These are phyloP conservation scores for Cyprinodon tularosa DNA, from an alignment of 2,113 vertebrate genomes.

Conservation along the genomic window DNA sequence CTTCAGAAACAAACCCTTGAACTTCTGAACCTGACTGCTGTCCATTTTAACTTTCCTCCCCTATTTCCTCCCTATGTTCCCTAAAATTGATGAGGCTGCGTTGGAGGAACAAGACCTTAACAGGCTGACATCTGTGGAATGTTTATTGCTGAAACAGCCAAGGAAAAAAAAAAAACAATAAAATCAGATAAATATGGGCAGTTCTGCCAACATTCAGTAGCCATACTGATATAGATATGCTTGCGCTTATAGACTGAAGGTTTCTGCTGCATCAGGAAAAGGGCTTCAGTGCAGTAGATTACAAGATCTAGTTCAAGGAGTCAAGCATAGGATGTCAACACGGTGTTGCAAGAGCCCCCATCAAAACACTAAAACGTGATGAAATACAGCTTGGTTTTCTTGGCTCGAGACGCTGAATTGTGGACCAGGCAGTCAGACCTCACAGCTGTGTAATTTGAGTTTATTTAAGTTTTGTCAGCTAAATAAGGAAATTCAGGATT, in stretches of 20 bases:
- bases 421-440: conserved; percentile 16
- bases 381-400: conserved; percentile 29
- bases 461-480: not conserved
- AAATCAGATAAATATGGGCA: not conserved
- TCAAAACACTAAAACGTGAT: conserved; percentile 37
- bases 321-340: conserved; percentile 21
- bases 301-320: conserved; percentile 1
- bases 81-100: conserved; percentile 46
- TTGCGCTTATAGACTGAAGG: not conserved
- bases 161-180: not conserved
- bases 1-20: conserved; percentile 46
- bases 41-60: conserved; percentile 54
- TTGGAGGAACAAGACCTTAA: conserved; percentile 49
- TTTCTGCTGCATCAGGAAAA: not conserved
- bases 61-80: conserved; percentile 53
- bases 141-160: not conserved
- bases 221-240: not conserved
- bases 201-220: not conserved
- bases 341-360: conserved; percentile 12
- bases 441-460: not conserved
- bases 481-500: not conserved
- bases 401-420: conserved; percentile 24
- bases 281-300: not conserved
- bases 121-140: conserved; percentile 54
- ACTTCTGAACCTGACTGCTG: conserved; percentile 48